Evolutionary conservation across 2,113 vertebrate genomes (phyloP), one percentile per base, ranked within the genome.

Genomic region (Takifugu bimaculatus): DNA sequence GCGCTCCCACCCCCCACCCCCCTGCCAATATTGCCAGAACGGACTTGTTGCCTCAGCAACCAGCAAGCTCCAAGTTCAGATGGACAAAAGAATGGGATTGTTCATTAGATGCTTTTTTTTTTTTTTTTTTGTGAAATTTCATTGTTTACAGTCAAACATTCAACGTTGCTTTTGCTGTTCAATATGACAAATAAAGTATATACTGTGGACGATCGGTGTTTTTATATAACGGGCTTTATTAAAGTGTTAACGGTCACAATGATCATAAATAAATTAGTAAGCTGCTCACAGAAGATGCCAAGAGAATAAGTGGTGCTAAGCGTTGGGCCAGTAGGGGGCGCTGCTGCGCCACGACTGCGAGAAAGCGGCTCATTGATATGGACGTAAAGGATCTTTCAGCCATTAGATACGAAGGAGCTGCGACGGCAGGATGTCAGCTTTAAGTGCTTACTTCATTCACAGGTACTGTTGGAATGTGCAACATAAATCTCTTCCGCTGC

Each of bases 61-160:
- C 35, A 59, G 13, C 13, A 50, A 61, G 57, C 69, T 57, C 67
- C 80, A 68, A 26, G 2, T 13, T 44, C 32, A 62, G 14, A 13
- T 77, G 73, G 60, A 66, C 72, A 63, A 68, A 77, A 26, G 10
- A n/a, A 25, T 47, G 72, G 70, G 39, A 77, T 68, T 75, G 0
- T 60, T 29, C 68, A 56, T 72, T 39, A 48, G 15, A 48, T 48
- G 45, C 45, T 2, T 48, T 47, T 47, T 48, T 48, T 48, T 13
- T 47, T 20, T 60, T 39, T 6, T 50, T 62, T 66, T 59, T 69
- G 63, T 58, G 52, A 45, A 71, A 62, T 54, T 56, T 77, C 62
- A 67, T 25, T 70, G 88, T 90, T 88, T 88, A 88, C 85, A 66
- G 59, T 72, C 29, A 70, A 79, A 80, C 69, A 64, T 63, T 69